phyloP scores from a whole-genome alignment of 2,888 invertebrate species.

The Sipha maydis region DNA sequence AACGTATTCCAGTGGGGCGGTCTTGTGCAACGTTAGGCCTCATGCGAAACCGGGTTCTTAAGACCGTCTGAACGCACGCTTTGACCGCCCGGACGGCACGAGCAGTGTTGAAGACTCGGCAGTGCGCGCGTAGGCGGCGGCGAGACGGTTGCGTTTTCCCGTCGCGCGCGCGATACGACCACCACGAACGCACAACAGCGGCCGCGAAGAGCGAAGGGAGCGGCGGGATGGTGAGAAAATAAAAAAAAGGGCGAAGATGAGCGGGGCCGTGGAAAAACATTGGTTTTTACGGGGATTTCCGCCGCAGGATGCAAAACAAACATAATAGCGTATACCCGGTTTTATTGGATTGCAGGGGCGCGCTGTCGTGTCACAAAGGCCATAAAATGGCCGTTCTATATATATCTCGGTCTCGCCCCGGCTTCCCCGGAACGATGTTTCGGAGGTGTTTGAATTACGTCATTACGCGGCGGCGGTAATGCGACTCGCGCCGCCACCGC shows the following conservation, averaged over 20 bases:
- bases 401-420: conserved; percentile 52
- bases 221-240: neutral
- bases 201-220: neutral
- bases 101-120: too few relatives aligned
- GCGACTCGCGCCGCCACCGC: conserved; percentile 13
- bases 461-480: conserved; percentile 54
- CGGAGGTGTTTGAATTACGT: conserved; percentile 60
- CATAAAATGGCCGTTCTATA: conserved; percentile 57
- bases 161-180: too few relatives aligned
- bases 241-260: neutral
- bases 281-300: conserved; percentile 58
- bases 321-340: conserved; percentile 58
- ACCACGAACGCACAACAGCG: too few relatives aligned
- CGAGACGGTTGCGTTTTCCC: neutral
- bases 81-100: neutral
- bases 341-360: conserved; percentile 55
- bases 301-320: conserved; percentile 59
- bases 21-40: too few relatives aligned
- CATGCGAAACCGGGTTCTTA: too few relatives aligned
- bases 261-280: conserved; percentile 40
- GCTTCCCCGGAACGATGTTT: conserved; percentile 53
- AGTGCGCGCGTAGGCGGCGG: too few relatives aligned
- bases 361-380: conserved; percentile 55
- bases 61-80: too few relatives aligned
- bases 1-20: too few relatives aligned